Percentiles rank a stretch among this genome's conserved stretches.
Evolutionary conservation across 2,797 vertebrate species (phyloP).

Genomic region (Liasis olivaceus): DNA sequence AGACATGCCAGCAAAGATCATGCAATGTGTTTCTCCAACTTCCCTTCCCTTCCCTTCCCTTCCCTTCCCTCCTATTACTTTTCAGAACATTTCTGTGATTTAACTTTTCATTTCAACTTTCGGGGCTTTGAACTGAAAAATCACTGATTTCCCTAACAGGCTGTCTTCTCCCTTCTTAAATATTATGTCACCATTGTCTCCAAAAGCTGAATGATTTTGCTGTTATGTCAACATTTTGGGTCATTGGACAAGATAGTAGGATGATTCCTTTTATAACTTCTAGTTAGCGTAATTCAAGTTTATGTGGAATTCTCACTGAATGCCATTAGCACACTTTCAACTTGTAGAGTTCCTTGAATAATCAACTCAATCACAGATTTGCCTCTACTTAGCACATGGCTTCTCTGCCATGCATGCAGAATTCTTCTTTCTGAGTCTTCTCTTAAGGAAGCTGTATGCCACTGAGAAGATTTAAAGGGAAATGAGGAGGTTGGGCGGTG

Average conservation of each 20-base stretch:
- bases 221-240: slow-evolving; percentile 5
- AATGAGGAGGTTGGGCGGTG: background rate
- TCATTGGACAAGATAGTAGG: background rate
- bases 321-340: background rate
- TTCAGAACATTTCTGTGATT: background rate
- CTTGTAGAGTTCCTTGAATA: background rate
- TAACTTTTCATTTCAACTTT: slow-evolving; percentile 27
- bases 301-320: background rate
- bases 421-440: background rate
- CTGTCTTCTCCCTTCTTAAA: background rate
- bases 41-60: background rate
- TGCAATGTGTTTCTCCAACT: background rate
- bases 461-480: background rate
- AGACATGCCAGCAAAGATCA: background rate
- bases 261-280: slow-evolving; percentile 10
- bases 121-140: background rate
- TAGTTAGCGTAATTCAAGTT: background rate
- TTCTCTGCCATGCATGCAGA: background rate
- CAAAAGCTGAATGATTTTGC: slow-evolving; percentile 2
- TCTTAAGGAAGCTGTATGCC: background rate
- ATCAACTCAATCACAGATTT: background rate
- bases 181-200: slow-evolving; percentile 21
- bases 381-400: background rate
- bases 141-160: slow-evolving; percentile 17
- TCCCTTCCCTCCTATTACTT: background rate